Evolutionary conservation across 2,113 vertebrate genomes (phyloP).

Genomic region (Tachysurus fulvidraco): DNA sequence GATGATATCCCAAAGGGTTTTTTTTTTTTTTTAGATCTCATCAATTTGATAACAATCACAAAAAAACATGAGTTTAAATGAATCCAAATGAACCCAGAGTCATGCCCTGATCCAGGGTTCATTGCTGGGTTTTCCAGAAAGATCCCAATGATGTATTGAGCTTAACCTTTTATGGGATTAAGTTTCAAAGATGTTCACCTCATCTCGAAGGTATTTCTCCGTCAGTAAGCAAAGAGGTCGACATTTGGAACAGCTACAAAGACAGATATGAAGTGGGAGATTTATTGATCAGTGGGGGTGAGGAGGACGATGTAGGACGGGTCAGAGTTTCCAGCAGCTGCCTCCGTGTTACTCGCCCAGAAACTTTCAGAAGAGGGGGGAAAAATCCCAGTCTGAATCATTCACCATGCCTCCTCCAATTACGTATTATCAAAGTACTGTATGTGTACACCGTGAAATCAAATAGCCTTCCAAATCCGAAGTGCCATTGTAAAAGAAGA

Average conservation of each 20-base stretch:
- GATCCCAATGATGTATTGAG: constrained; percentile 54
- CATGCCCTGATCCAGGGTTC: background rate
- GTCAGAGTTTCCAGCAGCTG: constrained; percentile 45
- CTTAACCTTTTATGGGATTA: constrained; percentile 18
- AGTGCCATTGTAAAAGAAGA: background rate
- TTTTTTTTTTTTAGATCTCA: background rate
- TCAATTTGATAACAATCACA: background rate
- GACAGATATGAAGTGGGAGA: constrained; percentile 19
- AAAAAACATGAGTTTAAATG: background rate
- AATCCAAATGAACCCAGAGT: background rate
- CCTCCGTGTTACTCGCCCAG: background rate
- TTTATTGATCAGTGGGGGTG: constrained; percentile 37
- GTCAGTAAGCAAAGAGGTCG: constrained; percentile 20
- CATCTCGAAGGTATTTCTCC: constrained; percentile 35
- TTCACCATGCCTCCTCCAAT: constrained; percentile 15
- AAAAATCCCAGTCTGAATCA: constrained; percentile 2
- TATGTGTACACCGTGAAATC: background rate
- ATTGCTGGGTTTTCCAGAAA: constrained; percentile 27
- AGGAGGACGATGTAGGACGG: constrained; percentile 4
- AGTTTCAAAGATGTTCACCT: constrained; percentile 30
- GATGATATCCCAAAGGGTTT: background rate
- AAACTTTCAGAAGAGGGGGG: background rate
- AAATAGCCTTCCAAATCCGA: background rate
- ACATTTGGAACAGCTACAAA: constrained; percentile 37
- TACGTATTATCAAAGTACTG: constrained; percentile 13